phyloP scores from a whole-genome alignment of 92 coral and sea anemone species.

The Porites rus region DNA sequence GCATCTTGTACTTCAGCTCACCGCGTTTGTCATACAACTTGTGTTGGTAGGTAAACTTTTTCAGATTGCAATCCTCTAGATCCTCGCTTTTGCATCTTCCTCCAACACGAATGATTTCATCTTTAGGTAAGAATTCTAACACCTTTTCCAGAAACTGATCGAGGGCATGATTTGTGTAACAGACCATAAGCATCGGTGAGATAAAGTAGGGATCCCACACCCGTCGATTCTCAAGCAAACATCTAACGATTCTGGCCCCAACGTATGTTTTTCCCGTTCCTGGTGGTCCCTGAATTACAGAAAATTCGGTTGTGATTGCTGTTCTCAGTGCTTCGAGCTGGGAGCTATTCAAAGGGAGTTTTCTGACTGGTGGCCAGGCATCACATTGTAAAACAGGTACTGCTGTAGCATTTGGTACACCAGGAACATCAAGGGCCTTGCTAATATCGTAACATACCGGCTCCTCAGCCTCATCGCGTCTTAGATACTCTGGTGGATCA shows the following conservation, averaged over 20 bases:
- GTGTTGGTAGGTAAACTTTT: conserved; percentile 20
- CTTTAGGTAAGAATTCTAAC: conserved; percentile 39
- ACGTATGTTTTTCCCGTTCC: conserved; percentile 87
- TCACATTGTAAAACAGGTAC: conserved; percentile 44
- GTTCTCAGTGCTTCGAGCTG: conserved; percentile 79
- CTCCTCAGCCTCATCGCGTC: conserved; percentile 29
- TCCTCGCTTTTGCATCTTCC: conserved; percentile 73
- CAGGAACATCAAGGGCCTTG: conserved; percentile 30
- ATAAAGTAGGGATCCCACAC: conserved; percentile 40
- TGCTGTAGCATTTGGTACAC: not conserved
- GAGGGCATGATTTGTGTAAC: conserved; percentile 84
- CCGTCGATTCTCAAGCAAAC: conserved; percentile 40
- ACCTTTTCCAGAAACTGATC: conserved; percentile 86
- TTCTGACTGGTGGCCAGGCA: conserved; percentile 67
- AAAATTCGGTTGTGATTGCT: conserved; percentile 77
- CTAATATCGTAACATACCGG: conserved; percentile 54
- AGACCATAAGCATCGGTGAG: conserved; percentile 84
- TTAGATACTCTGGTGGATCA: conserved; percentile 70
- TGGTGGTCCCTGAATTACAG: conserved; percentile 90
- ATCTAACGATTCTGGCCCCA: conserved; percentile 76
- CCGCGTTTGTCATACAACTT: not conserved
- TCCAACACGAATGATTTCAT: conserved; percentile 71
- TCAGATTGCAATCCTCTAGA: conserved; percentile 50
- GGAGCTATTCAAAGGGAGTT: conserved; percentile 66
- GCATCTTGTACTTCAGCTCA: not conserved